A percentile compares a stretch with the other conserved stretches of the same genome.
Evolutionary conservation across 2,888 invertebrate genomes (phyloP).

Genomic region (Rhaphigaster nebulosa): DNA sequence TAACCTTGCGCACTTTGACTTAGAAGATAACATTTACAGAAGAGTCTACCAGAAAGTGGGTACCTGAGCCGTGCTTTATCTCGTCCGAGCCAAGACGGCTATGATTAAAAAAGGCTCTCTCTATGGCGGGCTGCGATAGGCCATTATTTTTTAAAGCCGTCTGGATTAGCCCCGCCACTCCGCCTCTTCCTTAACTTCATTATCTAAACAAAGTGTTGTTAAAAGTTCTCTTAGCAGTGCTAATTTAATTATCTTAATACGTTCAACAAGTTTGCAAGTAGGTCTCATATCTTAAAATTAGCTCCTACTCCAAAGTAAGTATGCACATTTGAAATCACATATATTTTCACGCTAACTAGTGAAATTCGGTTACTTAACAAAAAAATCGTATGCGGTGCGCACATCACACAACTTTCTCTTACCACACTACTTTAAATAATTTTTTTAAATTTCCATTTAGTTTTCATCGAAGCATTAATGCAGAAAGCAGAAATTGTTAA

Average conservation of each 20-base stretch:
- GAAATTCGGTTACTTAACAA: neutral
- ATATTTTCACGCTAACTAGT: neutral
- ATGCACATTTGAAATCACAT: neutral
- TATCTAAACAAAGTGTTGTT: constrained; percentile 31
- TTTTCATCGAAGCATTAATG: too few relatives aligned
- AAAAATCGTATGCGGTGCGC: too few relatives aligned
- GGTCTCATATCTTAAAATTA: constrained; percentile 1
- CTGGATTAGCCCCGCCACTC: neutral
- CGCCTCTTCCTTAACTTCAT: constrained; percentile 16
- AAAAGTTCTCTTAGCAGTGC: constrained; percentile 19
- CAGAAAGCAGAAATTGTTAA: too few relatives aligned
- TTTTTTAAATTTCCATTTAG: too few relatives aligned
- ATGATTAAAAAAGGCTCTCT: constrained; percentile 13
- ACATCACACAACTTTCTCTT: too few relatives aligned
- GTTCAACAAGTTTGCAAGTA: constrained; percentile 7
- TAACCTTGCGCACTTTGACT: constrained; percentile 4
- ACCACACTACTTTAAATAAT: too few relatives aligned
- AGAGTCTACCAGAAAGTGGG: neutral
- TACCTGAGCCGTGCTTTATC: constrained; percentile 15
- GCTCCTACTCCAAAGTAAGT: neutral
- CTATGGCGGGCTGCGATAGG: neutral
- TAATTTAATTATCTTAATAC: constrained; percentile 33
- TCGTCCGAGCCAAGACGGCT: neutral
- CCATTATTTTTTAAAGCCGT: constrained; percentile 27
- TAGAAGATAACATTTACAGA: neutral